These are phyloP conservation scores for Trochalopteron elliotii DNA, from an alignment of 2,113 vertebrate genomes.

Conservation along the genomic window DNA sequence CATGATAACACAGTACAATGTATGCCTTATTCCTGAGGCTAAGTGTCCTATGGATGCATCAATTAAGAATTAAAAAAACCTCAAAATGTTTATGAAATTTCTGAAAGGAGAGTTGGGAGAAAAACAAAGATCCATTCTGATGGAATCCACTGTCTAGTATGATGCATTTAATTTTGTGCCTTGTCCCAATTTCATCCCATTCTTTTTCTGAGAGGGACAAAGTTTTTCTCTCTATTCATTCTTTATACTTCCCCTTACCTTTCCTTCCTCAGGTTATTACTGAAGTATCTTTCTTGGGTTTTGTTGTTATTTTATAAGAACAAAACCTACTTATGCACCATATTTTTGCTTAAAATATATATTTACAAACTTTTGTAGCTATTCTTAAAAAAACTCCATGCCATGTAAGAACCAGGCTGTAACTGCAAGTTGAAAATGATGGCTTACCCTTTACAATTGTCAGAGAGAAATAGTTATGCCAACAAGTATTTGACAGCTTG, in stretches of 20 bases:
- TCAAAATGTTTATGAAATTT: background rate
- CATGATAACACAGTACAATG: background rate
- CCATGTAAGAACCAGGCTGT: background rate
- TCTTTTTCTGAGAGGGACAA: background rate
- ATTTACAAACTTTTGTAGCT: background rate
- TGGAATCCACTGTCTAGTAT: background rate
- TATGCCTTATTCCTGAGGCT: background rate
- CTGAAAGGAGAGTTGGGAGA: background rate
- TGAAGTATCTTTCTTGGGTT: background rate
- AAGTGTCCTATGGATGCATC: background rate
- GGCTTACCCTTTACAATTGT: background rate
- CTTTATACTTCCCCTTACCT: rapidly evolving
- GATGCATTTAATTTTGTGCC: background rate
- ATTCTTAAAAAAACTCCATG: background rate
- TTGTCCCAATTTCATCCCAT: background rate
- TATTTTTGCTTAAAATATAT: background rate
- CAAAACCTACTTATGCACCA: background rate
- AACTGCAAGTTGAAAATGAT: background rate
- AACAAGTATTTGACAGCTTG: background rate
- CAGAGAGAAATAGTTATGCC: background rate
- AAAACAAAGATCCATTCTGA: background rate
- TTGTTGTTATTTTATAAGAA: background rate
- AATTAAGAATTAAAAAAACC: background rate
- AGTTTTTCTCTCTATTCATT: background rate
- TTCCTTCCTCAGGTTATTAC: background rate